A percentile compares a stretch with the other conserved stretches of the same genome.
phyloP scores from a whole-genome alignment of 2,888 invertebrate genomes.

The Catocala sponsa region DNA sequence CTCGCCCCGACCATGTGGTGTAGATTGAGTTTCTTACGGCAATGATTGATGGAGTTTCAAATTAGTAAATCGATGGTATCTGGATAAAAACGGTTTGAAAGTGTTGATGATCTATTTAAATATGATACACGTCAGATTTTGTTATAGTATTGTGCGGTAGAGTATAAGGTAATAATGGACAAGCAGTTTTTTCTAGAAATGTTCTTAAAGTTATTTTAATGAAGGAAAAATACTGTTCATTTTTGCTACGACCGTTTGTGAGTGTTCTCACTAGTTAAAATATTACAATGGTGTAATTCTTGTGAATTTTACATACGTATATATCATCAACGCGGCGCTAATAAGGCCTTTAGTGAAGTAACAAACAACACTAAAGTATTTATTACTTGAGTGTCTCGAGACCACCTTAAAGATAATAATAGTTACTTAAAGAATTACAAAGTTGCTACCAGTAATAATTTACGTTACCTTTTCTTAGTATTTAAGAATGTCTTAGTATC shows the following conservation, averaged over 20 bases:
- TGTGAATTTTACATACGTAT: background rate
- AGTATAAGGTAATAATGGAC: constrained; percentile 25
- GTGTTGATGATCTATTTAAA: constrained; percentile 71
- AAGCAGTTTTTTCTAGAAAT: constrained; percentile 21
- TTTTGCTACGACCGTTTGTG: too few species aligned
- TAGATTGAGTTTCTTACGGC: constrained; percentile 74
- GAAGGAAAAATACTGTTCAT: background rate
- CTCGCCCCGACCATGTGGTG: constrained; percentile 69
- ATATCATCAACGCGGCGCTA: background rate
- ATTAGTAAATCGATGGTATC: constrained; percentile 72
- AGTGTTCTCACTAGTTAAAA: too few species aligned
- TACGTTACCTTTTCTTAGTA: background rate
- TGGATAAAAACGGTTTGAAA: constrained; percentile 58
- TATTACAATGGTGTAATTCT: too few species aligned
- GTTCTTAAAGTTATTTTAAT: constrained; percentile 1
- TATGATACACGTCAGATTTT: constrained; percentile 54
- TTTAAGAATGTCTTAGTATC: background rate
- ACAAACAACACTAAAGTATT: background rate
- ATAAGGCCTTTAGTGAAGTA: background rate
- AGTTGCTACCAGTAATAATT: background rate
- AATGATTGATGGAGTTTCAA: constrained; percentile 81
- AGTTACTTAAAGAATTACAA: background rate
- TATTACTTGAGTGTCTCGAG: background rate
- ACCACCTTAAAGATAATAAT: background rate
- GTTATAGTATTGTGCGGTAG: constrained; percentile 37